A percentile compares a stretch with the other conserved stretches of the same genome.
phyloP scores from a whole-genome alignment of 2,888 invertebrate species.

The Timema cristinae region DNA sequence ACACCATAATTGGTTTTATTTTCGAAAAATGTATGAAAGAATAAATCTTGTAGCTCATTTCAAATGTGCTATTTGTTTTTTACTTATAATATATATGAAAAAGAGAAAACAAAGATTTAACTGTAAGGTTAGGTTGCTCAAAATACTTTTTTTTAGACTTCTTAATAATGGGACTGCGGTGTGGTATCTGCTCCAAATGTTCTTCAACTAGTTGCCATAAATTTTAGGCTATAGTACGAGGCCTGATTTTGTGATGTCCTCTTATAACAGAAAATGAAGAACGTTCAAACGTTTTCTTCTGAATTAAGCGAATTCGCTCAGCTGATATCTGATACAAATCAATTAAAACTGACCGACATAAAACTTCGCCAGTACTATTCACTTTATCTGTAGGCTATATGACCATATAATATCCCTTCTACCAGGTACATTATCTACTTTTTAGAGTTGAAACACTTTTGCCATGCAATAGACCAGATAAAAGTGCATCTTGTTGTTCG shows the following conservation, averaged over 20 bases:
- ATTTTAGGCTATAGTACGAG: not conserved
- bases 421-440: not conserved
- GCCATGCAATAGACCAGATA: too few relatives aligned
- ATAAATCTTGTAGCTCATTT: slow-evolving; percentile 3
- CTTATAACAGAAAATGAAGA: not conserved
- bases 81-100: not conserved
- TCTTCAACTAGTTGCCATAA: not conserved
- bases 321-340: not conserved
- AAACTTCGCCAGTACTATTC: not conserved
- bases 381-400: not conserved
- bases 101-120: not conserved
- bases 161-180: not conserved
- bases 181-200: slow-evolving; percentile 11
- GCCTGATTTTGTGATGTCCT: not conserved
- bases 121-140: not conserved
- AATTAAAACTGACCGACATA: not conserved
- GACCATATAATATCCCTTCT: not conserved
- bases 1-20: not conserved
- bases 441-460: too few relatives aligned
- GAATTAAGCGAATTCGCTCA: not conserved
- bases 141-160: not conserved
- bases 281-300: not conserved
- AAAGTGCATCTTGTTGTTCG: too few relatives aligned
- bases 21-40: not conserved
- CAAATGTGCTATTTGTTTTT: not conserved